Percentiles rank a stretch among this genome's conserved stretches.
phyloP scores from a whole-genome alignment of 2,113 vertebrate genomes.

The Fulica atra region DNA sequence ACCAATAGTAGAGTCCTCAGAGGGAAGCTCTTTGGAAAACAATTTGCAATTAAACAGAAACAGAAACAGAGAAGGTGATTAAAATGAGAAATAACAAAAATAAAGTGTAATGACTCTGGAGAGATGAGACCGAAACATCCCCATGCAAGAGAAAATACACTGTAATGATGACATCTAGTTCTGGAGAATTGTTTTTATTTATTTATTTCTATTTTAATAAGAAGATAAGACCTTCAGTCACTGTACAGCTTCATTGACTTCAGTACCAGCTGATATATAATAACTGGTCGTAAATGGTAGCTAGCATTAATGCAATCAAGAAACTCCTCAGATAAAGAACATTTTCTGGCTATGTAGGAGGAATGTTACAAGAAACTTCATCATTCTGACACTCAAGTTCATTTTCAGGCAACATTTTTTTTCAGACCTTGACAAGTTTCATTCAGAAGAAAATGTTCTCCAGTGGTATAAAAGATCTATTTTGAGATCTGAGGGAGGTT shows the following conservation, averaged over 20 bases:
- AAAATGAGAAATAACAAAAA: constrained; percentile 27
- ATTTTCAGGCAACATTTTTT: not conserved
- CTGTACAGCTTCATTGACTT: not conserved
- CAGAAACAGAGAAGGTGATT: not conserved
- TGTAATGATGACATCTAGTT: not conserved
- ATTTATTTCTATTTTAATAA: not conserved
- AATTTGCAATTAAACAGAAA: constrained; percentile 38
- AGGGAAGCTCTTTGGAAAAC: constrained; percentile 15
- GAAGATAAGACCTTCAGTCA: not conserved
- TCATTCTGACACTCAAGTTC: not conserved
- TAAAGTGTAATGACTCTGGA: not conserved
- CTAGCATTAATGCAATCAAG: not conserved
- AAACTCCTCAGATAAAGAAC: not conserved
- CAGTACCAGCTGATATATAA: not conserved
- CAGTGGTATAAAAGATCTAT: not conserved
- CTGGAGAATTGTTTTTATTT: not conserved
- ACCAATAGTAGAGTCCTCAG: not conserved
- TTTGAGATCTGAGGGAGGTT: not conserved
- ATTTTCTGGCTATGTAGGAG: not conserved
- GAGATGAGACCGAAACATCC: not conserved
- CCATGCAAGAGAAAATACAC: not conserved
- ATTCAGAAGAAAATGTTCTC: not conserved
- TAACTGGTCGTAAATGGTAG: not conserved
- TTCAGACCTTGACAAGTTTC: not conserved
- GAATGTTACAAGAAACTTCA: not conserved